Conservation (phyloP, 2,113 vertebrate genomes). For the Chunga burmeisteri region DNA sequence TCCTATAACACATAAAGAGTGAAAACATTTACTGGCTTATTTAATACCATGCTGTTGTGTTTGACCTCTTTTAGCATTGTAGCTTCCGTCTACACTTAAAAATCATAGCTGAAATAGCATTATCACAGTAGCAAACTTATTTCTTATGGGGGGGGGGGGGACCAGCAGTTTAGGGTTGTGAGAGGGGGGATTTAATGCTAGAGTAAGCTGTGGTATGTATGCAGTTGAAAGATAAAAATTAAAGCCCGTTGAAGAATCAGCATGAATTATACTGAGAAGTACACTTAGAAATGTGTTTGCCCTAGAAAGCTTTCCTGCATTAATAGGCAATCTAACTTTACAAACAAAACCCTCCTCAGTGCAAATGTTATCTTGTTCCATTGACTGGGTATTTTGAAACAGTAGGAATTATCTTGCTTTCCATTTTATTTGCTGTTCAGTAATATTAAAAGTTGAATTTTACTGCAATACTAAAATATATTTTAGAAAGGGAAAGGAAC, state of each 20-base stretch:
- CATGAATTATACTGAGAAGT: not conserved
- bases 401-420: not conserved
- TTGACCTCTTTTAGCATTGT: not conserved
- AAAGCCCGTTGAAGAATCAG: not conserved
- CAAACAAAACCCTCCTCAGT: not conserved
- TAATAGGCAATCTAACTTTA: not conserved
- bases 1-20: not conserved
- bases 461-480: not conserved
- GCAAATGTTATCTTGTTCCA: not conserved
- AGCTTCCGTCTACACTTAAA: not conserved
- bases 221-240: not conserved
- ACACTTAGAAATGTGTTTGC: not conserved
- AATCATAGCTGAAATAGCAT: not conserved
- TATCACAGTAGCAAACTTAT: not conserved
- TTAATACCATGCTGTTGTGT: not conserved
- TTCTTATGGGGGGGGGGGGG: not conserved
- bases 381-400: not conserved
- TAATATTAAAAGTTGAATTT: not conserved
- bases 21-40: not conserved
- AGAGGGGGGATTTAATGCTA: not conserved
- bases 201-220: not conserved
- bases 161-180: not conserved
- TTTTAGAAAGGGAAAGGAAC: not conserved
- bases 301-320: not conserved
- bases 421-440: not conserved